Conservation (phyloP, 2,797 vertebrate species). For the Gymnocypris eckloni region DNA sequence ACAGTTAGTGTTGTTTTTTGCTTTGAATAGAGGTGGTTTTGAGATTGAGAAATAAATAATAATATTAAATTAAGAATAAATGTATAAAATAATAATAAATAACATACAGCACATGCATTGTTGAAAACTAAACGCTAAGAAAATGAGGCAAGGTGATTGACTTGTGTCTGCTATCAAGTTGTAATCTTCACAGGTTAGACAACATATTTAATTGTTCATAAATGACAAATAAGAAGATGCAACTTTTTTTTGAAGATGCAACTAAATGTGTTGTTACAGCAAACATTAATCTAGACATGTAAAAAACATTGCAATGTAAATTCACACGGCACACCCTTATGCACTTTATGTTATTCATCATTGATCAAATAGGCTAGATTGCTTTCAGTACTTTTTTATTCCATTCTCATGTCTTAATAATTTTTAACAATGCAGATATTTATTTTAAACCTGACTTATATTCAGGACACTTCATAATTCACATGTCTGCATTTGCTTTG, state of each 20-base stretch:
- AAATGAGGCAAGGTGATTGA: no score
- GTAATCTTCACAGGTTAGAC: no score
- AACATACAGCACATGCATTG: background rate
- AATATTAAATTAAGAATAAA: background rate
- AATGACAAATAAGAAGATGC: background rate
- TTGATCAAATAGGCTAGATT: background rate
- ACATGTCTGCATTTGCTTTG: background rate
- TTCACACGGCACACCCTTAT: background rate
- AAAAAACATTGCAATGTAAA: background rate
- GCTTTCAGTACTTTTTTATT: background rate
- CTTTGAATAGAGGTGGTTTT: background rate
- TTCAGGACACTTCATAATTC: background rate
- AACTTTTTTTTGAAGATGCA: background rate
- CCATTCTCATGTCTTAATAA: background rate
- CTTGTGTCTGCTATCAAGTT: no score
- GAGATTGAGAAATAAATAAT: background rate
- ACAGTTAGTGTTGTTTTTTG: no score
- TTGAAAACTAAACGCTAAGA: no score
- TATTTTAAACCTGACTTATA: constrained; percentile 1
- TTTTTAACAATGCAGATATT: background rate
- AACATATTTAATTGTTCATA: no score
- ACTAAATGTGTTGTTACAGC: background rate
- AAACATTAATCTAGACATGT: background rate
- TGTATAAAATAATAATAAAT: background rate
- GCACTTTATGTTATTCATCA: background rate